A percentile compares a stretch with the other conserved stretches of the same genome.
These are phyloP conservation scores for Sebastes miniatus DNA, from an alignment of 2,797 vertebrate species.

Conservation along the genomic window DNA sequence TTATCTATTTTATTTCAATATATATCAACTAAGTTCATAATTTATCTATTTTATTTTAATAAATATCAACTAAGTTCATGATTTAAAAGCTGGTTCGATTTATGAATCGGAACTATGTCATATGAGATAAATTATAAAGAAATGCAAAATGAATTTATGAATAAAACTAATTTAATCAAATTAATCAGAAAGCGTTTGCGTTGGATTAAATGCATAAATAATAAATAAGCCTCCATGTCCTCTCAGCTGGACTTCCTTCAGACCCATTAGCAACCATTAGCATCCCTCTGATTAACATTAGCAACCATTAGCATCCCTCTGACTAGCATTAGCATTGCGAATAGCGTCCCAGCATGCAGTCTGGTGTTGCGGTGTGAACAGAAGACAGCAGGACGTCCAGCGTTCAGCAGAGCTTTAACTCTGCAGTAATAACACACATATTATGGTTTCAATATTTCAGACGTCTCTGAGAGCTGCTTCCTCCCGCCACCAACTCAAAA, in stretches of 20 bases:
- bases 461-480: neutral
- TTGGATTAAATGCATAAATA: too few relatives aligned
- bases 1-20: too few relatives aligned
- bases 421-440: neutral
- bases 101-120: too few relatives aligned
- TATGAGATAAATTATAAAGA: too few relatives aligned
- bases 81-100: too few relatives aligned
- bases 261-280: neutral
- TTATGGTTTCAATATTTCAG: neutral
- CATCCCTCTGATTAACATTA: neutral
- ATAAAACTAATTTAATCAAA: too few relatives aligned
- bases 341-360: neutral
- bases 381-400: neutral
- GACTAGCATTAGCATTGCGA: neutral
- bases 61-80: too few relatives aligned
- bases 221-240: neutral
- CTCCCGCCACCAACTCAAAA: neutral
- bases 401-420: neutral
- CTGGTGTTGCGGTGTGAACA: neutral
- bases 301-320: neutral
- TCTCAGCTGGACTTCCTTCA: neutral
- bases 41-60: too few relatives aligned
- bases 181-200: too few relatives aligned
- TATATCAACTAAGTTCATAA: too few relatives aligned
- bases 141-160: too few relatives aligned